Evolutionary conservation across 2,888 invertebrate genomes (phyloP).

Genomic region (Oxyteleia sp.): DNA sequence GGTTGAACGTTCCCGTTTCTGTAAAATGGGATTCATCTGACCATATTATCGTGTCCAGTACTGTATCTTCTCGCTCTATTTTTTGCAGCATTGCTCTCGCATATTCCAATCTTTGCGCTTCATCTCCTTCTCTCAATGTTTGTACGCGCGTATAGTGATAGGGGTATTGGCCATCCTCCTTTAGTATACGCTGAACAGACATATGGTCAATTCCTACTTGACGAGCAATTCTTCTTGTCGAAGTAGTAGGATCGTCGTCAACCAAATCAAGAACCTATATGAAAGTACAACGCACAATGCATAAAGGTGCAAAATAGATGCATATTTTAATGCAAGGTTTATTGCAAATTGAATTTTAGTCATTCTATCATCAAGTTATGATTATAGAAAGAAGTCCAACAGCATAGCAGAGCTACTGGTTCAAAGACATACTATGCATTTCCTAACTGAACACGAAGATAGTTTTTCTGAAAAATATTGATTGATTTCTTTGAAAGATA

Average conservation of each 20-base stretch:
- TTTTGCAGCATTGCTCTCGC: background rate
- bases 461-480: no score
- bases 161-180: constrained; percentile 8
- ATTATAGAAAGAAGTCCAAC: no score
- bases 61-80: no score
- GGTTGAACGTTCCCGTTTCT: constrained; percentile 29
- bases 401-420: no score
- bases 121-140: background rate
- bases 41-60: constrained; percentile 21
- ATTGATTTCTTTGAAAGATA: no score
- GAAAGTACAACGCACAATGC: no score
- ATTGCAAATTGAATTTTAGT: no score
- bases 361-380: no score
- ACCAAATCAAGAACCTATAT: background rate
- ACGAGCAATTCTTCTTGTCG: constrained; percentile 13
- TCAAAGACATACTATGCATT: no score
- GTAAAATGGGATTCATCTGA: constrained; percentile 33
- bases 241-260: constrained; percentile 16
- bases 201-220: background rate
- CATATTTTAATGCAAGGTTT: no score
- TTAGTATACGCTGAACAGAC: constrained; percentile 2
- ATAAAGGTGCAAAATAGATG: no score
- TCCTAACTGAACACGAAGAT: no score
- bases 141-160: constrained; percentile 25
- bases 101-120: background rate